Evolutionary conservation across 2,888 invertebrate species (phyloP), one percentile per base, ranked within the genome.

Genomic region (Pachydiplax longipennis): DNA sequence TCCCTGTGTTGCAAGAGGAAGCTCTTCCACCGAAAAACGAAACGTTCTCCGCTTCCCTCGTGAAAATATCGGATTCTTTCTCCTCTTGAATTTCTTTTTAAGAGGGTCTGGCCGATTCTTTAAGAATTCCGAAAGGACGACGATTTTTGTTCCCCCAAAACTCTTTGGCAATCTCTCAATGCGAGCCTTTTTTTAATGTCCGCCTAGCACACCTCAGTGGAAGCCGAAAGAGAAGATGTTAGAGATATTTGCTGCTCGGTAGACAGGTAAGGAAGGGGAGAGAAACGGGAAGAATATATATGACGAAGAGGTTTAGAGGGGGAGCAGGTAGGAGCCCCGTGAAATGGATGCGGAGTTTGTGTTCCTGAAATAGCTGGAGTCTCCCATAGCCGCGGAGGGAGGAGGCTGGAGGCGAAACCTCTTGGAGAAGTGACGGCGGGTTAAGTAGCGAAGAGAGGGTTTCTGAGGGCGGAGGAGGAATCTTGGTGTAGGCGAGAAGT

Each of bases 301-400:
- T 25, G 35, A 83, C 10, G 83, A 40, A 81, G 40, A n/a, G 37
- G 31, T 13, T 6, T 6, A 35, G 10, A 25, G 37, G 10, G 81
- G n/a, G 18, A 40, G 40, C 37, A n/a, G 18, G 83, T 35, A 48
- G 25, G 25, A 48, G 31, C 6, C 5, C n/a, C 8, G 44, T 48
- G 53, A 48, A 48, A 48, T 82, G 13, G 82, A 48, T 25, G 48
- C 44, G 82, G 87, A 37, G 61, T 25, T 53, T 25, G 87, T 58
- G 87, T 53, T 87, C 87, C 87, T 40, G 87, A 87, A 87, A 87
- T 87, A 87, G 61, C 87, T 87, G 87, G 87, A 87, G 87, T 87
- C 61, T 87, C 87, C n/a, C 35, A 22, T 31, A 12, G 35, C n/a
- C 35, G 12, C 2, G 81, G 81, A 44, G 81, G 31, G 40, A 13